Evolutionary conservation across 2,888 invertebrate genomes (phyloP).

Genomic region (Pegoplata infirma): DNA sequence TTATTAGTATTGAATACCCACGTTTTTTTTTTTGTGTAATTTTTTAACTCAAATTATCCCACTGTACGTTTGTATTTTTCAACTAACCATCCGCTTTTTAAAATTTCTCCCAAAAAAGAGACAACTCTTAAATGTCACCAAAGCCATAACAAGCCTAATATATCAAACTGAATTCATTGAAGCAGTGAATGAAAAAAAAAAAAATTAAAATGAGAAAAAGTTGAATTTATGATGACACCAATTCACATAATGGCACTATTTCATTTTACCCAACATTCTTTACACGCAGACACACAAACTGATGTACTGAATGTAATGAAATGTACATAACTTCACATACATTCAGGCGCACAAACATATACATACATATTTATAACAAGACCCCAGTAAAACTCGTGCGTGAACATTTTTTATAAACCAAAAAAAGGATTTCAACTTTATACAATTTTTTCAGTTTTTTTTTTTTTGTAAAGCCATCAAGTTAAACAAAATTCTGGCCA

Average conservation of each 20-base stretch:
- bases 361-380: background rate
- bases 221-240: conserved; percentile 18
- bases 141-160: background rate
- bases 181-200: background rate
- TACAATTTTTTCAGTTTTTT: background rate
- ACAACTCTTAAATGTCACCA: too few species aligned
- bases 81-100: too few species aligned
- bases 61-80: too few species aligned
- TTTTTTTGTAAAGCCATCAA: conserved; percentile 1
- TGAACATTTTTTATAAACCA: background rate
- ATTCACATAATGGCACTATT: conserved; percentile 11
- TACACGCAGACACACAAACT: background rate
- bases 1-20: too few species aligned
- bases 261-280: conserved; percentile 1
- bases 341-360: background rate
- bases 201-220: background rate
- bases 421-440: conserved; percentile 4
- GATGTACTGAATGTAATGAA: background rate
- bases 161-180: background rate
- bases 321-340: conserved; percentile 4
- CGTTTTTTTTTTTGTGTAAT: too few species aligned
- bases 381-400: conserved; percentile 4
- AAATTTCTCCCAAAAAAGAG: too few species aligned
- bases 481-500: background rate
- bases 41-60: too few species aligned